These are phyloP conservation scores for Pseudomyrmex pallidus DNA, from an alignment of 1,140 invertebrate species.

Conservation along the genomic window DNA sequence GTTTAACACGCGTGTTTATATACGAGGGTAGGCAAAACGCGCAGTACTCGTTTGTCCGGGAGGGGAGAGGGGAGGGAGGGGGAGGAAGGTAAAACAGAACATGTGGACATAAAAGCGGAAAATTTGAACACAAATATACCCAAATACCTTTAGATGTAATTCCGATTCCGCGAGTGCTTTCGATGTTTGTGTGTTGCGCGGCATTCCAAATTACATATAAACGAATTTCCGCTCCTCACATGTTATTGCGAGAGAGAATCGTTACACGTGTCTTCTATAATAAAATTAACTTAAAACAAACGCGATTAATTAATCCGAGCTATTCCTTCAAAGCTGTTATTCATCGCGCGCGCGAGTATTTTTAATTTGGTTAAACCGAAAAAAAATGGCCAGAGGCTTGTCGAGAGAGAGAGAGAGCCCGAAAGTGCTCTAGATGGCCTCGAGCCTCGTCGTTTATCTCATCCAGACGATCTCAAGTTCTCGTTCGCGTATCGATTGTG, in stretches of 20 bases:
- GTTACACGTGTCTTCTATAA: background rate
- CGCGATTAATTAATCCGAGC: no score
- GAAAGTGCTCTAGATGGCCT: background rate
- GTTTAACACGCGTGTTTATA: background rate
- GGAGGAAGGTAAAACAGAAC: background rate
- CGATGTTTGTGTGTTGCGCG: background rate
- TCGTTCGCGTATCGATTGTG: constrained; percentile 34
- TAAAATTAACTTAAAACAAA: no score
- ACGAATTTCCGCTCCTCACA: constrained; percentile 1
- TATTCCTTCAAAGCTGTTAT: no score
- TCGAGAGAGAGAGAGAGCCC: no score
- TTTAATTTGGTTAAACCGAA: background rate
- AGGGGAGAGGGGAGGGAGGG: no score
- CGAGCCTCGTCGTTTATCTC: constrained; percentile 1
- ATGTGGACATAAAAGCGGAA: constrained; percentile 14
- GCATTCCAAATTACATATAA: background rate
- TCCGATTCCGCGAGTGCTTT: background rate
- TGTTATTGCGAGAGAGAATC: background rate
- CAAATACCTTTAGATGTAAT: constrained; percentile 13
- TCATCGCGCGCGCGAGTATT: no score
- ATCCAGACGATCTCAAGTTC: background rate
- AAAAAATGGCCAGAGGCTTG: background rate
- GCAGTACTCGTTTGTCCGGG: no score
- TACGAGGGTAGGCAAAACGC: no score
- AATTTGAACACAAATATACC: constrained; percentile 15